These are phyloP conservation scores for Ovis canadensis DNA, from an alignment of 2,113 vertebrate genomes.

Conservation along the genomic window DNA sequence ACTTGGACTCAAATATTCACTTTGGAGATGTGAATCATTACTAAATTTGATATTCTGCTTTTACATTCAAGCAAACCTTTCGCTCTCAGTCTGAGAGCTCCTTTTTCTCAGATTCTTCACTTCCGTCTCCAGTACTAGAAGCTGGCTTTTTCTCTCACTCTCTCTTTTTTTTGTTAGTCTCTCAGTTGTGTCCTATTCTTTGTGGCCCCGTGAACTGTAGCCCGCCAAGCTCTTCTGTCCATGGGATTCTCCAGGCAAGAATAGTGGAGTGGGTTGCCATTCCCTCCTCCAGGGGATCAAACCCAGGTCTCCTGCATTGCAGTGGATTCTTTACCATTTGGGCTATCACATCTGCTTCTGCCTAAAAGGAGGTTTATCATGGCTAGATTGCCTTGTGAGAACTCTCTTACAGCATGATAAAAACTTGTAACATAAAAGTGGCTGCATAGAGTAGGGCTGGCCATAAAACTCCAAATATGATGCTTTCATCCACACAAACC, in stretches of 20 bases:
- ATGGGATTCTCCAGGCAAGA: background rate
- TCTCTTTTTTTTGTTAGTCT: background rate
- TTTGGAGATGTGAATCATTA: background rate
- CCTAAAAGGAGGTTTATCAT: background rate
- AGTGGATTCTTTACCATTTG: background rate
- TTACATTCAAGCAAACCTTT: background rate
- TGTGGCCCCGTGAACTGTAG: background rate
- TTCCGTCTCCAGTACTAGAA: background rate
- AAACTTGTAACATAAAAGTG: background rate
- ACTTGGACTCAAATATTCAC: background rate
- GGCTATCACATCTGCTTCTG: background rate
- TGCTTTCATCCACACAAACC: background rate
- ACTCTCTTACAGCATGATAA: background rate
- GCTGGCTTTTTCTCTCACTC: background rate
- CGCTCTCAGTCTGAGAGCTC: background rate
- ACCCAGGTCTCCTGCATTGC: background rate
- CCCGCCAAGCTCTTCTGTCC: background rate
- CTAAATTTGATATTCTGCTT: background rate
- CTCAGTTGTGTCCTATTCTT: background rate
- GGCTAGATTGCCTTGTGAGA: background rate
- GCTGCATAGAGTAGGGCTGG: rapidly evolving
- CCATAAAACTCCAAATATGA: background rate
- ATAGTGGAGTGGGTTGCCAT: background rate
- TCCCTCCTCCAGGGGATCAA: background rate
- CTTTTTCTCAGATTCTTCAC: background rate